These are phyloP conservation scores for Haplochromis vanheusdeni DNA, from an alignment of 2,113 vertebrate genomes.

Conservation along the genomic window DNA sequence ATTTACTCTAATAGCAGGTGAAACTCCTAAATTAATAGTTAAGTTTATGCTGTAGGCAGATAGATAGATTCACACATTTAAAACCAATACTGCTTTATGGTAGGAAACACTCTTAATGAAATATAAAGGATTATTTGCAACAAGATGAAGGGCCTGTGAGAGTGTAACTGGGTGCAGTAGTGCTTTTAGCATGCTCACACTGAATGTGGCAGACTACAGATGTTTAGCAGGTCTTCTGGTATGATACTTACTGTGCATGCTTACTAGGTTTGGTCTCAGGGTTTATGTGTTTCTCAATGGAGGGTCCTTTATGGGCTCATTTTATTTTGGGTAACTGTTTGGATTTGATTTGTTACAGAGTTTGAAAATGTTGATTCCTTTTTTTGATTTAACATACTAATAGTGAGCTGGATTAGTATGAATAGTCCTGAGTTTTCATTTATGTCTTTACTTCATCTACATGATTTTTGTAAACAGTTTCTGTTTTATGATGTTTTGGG, in stretches of 20 bases:
- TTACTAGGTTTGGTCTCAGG: background rate
- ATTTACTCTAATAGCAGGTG: background rate
- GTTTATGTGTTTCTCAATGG: background rate
- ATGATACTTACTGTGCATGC: background rate
- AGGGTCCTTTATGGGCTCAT: background rate
- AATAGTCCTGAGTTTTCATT: background rate
- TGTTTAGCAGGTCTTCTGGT: background rate
- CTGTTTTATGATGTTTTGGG: background rate
- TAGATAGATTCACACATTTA: background rate
- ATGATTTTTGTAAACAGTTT: background rate
- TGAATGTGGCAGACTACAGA: background rate
- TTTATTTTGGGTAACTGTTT: background rate
- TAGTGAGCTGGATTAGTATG: background rate
- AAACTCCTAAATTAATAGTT: background rate
- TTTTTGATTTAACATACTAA: background rate
- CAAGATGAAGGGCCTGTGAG: background rate
- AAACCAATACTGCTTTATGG: background rate
- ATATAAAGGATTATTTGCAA: background rate
- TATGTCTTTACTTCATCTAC: background rate
- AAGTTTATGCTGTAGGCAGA: background rate
- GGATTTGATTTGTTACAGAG: background rate
- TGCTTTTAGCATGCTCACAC: background rate
- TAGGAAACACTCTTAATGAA: background rate
- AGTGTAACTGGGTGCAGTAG: background rate
- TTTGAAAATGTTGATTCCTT: background rate